Evolutionary conservation across 1,140 invertebrate genomes (phyloP).

Genomic region (Philopotamus ludificatus): DNA sequence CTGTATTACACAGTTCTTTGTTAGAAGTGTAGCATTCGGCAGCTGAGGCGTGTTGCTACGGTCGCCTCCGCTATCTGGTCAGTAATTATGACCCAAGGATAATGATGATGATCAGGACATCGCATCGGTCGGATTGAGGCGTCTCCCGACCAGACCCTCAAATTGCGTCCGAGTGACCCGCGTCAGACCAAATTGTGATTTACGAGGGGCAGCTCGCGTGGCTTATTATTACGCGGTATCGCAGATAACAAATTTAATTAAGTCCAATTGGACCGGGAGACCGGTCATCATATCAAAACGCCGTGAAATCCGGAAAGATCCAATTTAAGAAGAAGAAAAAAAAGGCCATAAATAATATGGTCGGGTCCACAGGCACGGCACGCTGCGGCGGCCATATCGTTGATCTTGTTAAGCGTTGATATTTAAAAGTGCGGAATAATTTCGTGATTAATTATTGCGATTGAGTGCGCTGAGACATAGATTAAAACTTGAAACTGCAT

Average conservation of each 20-base stretch:
- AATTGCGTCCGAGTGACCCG: conserved; percentile 20
- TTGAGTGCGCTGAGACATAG: no score
- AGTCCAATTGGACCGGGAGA: conserved; percentile 19
- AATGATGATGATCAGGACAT: conserved; percentile 26
- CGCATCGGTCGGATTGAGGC: conserved; percentile 14
- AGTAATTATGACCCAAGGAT: conserved; percentile 18
- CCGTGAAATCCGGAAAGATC: not conserved
- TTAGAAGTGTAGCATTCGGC: conserved; percentile 4
- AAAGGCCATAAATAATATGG: not conserved
- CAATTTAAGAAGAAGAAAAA: not conserved
- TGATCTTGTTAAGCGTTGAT: no score
- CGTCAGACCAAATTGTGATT: conserved; percentile 33
- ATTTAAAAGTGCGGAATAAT: no score
- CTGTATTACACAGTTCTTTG: no score
- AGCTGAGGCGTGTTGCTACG: conserved; percentile 2
- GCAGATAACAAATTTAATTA: conserved; percentile 29
- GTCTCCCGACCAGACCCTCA: not conserved
- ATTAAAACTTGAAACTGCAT: no score
- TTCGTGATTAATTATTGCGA: no score
- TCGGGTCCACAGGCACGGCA: no score
- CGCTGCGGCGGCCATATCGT: not conserved
- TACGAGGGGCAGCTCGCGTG: conserved; percentile 26
- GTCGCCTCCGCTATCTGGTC: no score
- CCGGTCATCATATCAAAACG: not conserved
- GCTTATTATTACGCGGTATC: conserved; percentile 28